These are phyloP conservation scores for Melanotaenia trifasciata DNA, from an alignment of 2,797 vertebrate species.

Conservation along the genomic window DNA sequence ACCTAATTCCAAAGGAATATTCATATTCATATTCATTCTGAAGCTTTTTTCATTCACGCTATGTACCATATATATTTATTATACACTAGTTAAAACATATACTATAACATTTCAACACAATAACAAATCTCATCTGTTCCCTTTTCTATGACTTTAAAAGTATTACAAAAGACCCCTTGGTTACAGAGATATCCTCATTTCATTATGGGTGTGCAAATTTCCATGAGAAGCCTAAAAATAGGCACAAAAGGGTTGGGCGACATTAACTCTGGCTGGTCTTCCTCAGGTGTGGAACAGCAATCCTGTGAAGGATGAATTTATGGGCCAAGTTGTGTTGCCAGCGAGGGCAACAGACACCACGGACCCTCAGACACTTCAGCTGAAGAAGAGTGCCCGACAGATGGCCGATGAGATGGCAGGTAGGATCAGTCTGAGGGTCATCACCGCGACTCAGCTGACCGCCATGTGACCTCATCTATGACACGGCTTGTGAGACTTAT, in stretches of 20 bases:
- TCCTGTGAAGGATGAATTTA: constrained; percentile 85
- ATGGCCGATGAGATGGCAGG: constrained; percentile 86
- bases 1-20: neutral
- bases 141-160: no score
- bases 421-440: constrained; percentile 83
- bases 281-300: constrained; percentile 92
- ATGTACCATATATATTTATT: no score
- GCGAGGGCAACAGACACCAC: constrained; percentile 79
- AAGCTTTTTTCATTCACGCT: no score
- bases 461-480: constrained; percentile 81
- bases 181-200: no score
- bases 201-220: neutral
- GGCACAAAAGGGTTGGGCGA: neutral
- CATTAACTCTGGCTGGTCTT: neutral
- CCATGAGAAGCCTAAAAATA: neutral
- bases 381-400: constrained; percentile 79
- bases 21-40: no score
- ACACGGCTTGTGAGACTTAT: neutral
- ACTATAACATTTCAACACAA: no score
- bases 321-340: constrained; percentile 89
- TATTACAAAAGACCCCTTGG: no score
- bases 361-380: constrained; percentile 82
- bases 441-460: constrained; percentile 86
- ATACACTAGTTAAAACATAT: no score
- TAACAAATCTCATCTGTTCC: no score